Base-by-base conservation (phyloP, 2,888 invertebrate genomes). In the Odontocolon sp. region DNA sequence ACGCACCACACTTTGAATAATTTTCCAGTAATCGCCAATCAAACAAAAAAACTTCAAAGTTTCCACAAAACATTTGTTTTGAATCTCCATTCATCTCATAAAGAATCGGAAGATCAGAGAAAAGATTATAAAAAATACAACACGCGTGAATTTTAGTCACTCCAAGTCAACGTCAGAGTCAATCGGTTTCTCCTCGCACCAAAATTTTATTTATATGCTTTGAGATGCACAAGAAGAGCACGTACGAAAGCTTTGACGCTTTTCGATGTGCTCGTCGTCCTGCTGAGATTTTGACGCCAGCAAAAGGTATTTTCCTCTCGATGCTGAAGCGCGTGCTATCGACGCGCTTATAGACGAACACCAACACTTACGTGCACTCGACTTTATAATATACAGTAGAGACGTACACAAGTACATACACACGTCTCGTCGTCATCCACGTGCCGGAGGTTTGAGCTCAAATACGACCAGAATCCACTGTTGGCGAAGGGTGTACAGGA, bases 401-500 rank as follows among this genome's bases (percentile, higher is more conserved):
- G 54, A n/a, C 23, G 9, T 36, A 23, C 50, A 38, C 21, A 8
- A 16, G 63, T 64, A 50, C 36, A 50, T 0, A 31, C 54, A 18
- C 2, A 21, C 36, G 42, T 68, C 36, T 73, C 54, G 38, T 38
- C 47, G 38, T 68, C n/a, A 56, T 21, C 36, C 57, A 56, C 56
- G 57, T 50, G 54, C 33, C 50, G 23, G 5, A 33, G 54, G 71
- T 36, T 31, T 28, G 45, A 61, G 31, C 28, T 28, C 31, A 57
- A 26, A n/a, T 8, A 23, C 6, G 45, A 31, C 64, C 68, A 61
- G 59, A 54, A 26, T 61, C 64, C 38, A 73, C 72, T 42, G 66
- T 45, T 38, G 70, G 71, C 56, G 63, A 72, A 79, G 77, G 66
- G 68, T 61, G 42, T 67, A 64, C 73, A 77, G 78, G 78, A 83